phyloP scores from a whole-genome alignment of 2,113 vertebrate species.

The Otolemur garnettii region DNA sequence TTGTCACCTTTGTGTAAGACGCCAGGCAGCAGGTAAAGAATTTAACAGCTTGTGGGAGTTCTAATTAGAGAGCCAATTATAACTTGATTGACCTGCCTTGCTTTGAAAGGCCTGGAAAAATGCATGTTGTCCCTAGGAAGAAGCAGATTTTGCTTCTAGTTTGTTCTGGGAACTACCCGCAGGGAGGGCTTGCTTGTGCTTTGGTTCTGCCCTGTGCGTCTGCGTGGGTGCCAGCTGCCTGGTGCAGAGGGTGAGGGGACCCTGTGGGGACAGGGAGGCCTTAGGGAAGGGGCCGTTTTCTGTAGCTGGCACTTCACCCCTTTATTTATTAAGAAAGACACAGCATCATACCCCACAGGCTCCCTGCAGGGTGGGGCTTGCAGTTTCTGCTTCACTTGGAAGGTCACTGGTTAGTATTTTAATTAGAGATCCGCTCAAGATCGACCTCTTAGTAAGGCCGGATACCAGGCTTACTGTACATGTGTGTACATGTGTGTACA shows the following conservation, averaged over 20 bases:
- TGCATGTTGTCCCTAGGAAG: constrained; percentile 59
- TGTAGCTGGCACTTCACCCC: rapidly evolving
- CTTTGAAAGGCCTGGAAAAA: constrained; percentile 68
- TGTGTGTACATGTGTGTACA: neutral
- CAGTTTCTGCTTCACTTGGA: constrained; percentile 3
- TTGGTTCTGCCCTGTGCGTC: constrained; percentile 16
- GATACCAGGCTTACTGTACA: neutral
- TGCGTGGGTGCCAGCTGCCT: neutral
- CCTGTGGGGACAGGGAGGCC: neutral
- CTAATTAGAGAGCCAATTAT: constrained; percentile 76
- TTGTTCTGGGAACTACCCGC: constrained; percentile 22
- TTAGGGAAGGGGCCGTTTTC: neutral
- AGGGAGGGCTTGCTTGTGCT: neutral
- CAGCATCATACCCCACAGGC: neutral
- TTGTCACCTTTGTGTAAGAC: neutral
- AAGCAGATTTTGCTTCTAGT: constrained; percentile 23
- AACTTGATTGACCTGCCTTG: constrained; percentile 68
- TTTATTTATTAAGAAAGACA: neutral
- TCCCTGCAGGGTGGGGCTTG: neutral
- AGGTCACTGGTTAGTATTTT: constrained; percentile 44
- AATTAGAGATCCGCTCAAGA: neutral
- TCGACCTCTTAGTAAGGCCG: neutral
- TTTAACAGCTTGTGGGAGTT: constrained; percentile 71
- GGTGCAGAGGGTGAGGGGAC: neutral
- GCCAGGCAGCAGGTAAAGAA: constrained; percentile 59